These are phyloP conservation scores for Gryllus longicercus DNA, from an alignment of 2,888 invertebrate genomes.

Conservation along the genomic window DNA sequence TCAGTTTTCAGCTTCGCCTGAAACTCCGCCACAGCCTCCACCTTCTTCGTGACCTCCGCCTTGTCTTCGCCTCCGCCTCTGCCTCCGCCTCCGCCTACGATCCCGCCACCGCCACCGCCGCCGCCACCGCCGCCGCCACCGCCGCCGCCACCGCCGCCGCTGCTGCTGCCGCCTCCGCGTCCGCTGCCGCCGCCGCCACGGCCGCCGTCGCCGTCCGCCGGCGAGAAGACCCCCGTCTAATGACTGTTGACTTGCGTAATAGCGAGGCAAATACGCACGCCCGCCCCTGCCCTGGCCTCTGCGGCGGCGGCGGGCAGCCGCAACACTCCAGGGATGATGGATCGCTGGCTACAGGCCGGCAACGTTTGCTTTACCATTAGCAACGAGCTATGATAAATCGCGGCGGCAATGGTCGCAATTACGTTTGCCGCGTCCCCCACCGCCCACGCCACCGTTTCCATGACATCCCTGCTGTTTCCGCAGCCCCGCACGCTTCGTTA, in stretches of 20 bases:
- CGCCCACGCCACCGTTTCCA: too few relatives aligned
- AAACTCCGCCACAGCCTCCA: too few relatives aligned
- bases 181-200: not conserved
- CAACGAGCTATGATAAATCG: constrained; percentile 17
- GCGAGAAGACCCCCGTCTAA: not conserved
- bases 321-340: not conserved
- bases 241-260: constrained; percentile 7
- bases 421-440: too few relatives aligned
- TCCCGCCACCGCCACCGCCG: not conserved
- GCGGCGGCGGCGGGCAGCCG: not conserved
- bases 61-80: not conserved
- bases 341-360: not conserved
- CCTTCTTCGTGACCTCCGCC: too few relatives aligned
- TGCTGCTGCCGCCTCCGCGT: not conserved
- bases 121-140: not conserved
- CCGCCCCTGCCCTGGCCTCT: not conserved
- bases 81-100: not conserved
- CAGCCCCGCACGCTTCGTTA: too few relatives aligned
- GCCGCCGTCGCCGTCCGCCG: not conserved
- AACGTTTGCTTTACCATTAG: not conserved
- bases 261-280: not conserved
- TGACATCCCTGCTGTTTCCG: too few relatives aligned
- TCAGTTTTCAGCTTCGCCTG: too few relatives aligned
- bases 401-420: not conserved
- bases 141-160: not conserved